phyloP scores from a whole-genome alignment of 2,888 invertebrate species.

The Tanypteryx hageni region DNA sequence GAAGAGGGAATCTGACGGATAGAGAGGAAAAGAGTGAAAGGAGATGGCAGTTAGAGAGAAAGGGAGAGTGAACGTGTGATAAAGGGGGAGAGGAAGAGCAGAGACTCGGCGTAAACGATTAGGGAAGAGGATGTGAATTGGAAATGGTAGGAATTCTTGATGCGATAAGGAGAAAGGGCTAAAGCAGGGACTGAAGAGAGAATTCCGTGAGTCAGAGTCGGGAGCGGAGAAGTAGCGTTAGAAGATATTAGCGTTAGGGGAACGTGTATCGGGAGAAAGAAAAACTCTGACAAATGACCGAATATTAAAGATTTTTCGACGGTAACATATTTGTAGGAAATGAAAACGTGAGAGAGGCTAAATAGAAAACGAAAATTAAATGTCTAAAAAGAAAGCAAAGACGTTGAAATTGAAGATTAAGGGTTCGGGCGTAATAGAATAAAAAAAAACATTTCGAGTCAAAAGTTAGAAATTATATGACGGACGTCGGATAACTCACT shows the following conservation, averaged over 20 bases:
- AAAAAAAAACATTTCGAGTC: neutral
- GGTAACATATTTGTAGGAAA: neutral
- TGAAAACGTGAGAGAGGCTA: neutral
- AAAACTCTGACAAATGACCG: neutral
- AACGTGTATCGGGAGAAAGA: neutral
- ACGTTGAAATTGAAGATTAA: neutral
- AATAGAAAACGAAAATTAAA: constrained; percentile 22
- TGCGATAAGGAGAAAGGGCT: neutral
- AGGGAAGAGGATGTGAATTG: too few relatives aligned
- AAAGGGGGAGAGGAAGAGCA: neutral
- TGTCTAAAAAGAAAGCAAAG: neutral
- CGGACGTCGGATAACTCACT: neutral
- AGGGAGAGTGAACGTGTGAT: too few relatives aligned
- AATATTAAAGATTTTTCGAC: neutral
- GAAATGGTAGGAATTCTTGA: too few relatives aligned
- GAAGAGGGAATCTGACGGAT: neutral
- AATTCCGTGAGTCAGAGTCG: too few relatives aligned
- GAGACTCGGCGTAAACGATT: too few relatives aligned
- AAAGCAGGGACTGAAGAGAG: neutral
- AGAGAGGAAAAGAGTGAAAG: neutral
- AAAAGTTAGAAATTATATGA: neutral
- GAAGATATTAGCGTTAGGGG: neutral
- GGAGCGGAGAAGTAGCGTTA: constrained; percentile 11
- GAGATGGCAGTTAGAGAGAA: too few relatives aligned
- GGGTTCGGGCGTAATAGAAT: neutral